Evolutionary conservation across 2,888 invertebrate species (phyloP).

Genomic region (Ischnura elegans): DNA sequence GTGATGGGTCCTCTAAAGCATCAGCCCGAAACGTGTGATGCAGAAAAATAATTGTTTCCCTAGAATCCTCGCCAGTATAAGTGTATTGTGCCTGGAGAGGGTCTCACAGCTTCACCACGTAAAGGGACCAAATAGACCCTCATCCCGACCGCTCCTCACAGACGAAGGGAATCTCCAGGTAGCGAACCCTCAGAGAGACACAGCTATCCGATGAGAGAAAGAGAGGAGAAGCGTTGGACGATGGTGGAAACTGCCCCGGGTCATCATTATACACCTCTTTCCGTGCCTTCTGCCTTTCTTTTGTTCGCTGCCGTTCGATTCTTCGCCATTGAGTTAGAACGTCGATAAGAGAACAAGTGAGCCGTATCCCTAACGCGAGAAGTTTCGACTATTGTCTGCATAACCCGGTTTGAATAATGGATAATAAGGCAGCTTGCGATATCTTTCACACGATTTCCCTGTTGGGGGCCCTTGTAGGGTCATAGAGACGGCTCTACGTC

Average conservation of each 20-base stretch:
- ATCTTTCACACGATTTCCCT: too few relatives aligned
- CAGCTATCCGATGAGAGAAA: background rate
- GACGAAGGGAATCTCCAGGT: background rate
- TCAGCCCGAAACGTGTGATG: background rate
- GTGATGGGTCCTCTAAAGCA: background rate
- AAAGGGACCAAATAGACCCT: background rate
- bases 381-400: too few relatives aligned
- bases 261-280: background rate
- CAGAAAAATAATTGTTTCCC: background rate
- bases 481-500: too few relatives aligned
- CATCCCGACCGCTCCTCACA: background rate
- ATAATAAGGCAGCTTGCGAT: too few relatives aligned
- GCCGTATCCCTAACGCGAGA: too few relatives aligned
- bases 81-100: background rate
- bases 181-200: background rate
- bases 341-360: background rate
- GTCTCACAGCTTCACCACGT: background rate
- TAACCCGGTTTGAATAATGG: too few relatives aligned
- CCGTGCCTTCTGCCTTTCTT: background rate
- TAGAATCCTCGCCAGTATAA: background rate
- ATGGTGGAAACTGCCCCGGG: background rate
- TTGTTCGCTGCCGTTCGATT: background rate
- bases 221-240: background rate
- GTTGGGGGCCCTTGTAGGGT: too few relatives aligned
- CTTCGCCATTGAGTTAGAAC: background rate